These are phyloP conservation scores for Watersipora subatra DNA, from an alignment of 1,140 invertebrate species.

Conservation along the genomic window DNA sequence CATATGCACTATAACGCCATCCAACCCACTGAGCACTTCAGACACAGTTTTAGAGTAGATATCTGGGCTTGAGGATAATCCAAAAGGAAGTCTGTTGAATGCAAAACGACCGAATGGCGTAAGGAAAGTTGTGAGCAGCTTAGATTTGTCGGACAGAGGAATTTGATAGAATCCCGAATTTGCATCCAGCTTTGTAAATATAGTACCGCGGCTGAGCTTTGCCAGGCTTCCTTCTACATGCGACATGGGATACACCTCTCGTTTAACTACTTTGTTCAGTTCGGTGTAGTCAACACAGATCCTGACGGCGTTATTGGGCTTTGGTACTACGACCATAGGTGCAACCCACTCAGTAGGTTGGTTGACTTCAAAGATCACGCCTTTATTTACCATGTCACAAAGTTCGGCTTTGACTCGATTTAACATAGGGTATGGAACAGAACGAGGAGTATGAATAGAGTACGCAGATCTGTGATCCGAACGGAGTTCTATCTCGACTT, in stretches of 20 bases:
- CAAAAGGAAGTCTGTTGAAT: no score
- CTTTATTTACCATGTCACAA: slow-evolving; percentile 18
- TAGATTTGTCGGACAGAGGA: no score
- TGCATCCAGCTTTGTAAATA: background rate
- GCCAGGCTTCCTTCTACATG: background rate
- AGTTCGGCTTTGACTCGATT: slow-evolving; percentile 25
- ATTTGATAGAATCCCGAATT: no score
- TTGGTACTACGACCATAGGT: slow-evolving; percentile 17
- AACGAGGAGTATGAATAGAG: slow-evolving; percentile 16
- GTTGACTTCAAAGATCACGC: slow-evolving; percentile 16
- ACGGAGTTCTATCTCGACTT: background rate
- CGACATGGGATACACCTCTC: background rate
- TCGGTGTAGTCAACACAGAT: slow-evolving; percentile 38
- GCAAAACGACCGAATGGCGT: no score
- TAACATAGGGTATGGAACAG: slow-evolving; percentile 22
- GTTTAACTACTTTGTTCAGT: background rate
- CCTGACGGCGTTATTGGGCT: slow-evolving; percentile 17
- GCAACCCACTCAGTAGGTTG: slow-evolving; percentile 18
- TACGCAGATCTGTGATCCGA: slow-evolving; percentile 8
- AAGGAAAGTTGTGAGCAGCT: no score
- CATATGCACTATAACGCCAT: no score
- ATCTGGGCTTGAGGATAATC: no score
- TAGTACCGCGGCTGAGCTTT: background rate
- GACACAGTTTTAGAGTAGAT: no score
- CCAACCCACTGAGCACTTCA: no score